These are phyloP conservation scores for Diadegma fenestrale DNA, from an alignment of 2,888 invertebrate genomes.

Conservation along the genomic window DNA sequence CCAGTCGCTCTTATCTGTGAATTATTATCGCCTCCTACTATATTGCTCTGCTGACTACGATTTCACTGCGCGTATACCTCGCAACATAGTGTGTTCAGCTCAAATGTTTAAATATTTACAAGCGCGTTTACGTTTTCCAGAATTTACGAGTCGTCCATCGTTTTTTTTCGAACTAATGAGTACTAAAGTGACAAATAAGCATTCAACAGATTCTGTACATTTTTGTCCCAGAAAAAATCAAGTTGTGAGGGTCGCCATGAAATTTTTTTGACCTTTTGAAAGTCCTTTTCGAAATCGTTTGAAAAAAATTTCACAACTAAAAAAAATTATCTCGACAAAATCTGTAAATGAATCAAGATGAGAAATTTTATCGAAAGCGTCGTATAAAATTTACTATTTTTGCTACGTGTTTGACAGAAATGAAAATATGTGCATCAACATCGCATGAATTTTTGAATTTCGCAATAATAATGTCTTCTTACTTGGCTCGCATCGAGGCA, in stretches of 20 bases:
- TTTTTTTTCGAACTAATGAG: background rate
- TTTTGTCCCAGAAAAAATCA: background rate
- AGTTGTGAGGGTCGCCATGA: background rate
- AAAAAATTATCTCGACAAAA: too few species aligned
- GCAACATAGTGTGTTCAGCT: background rate
- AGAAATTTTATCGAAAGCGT: background rate
- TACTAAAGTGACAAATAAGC: background rate
- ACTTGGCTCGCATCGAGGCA: background rate
- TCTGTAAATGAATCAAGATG: background rate
- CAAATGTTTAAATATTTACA: background rate
- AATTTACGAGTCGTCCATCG: background rate
- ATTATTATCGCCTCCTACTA: conserved; percentile 54
- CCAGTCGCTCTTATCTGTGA: conserved; percentile 49
- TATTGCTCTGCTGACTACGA: conserved; percentile 25
- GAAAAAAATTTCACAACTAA: too few species aligned
- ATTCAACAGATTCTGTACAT: background rate
- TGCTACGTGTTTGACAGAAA: background rate
- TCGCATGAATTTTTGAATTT: conserved; percentile 23
- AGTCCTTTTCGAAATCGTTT: background rate
- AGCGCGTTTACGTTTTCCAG: background rate
- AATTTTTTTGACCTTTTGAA: too few species aligned
- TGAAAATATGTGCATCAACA: conserved; percentile 8
- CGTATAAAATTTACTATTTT: conserved; percentile 4
- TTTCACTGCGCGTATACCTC: background rate
- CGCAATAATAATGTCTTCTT: conserved; percentile 12